A percentile compares a stretch with the other conserved stretches of the same genome.
These are phyloP conservation scores for Strigamia transsilvanica DNA, from an alignment of 2,888 invertebrate genomes.

Conservation along the genomic window DNA sequence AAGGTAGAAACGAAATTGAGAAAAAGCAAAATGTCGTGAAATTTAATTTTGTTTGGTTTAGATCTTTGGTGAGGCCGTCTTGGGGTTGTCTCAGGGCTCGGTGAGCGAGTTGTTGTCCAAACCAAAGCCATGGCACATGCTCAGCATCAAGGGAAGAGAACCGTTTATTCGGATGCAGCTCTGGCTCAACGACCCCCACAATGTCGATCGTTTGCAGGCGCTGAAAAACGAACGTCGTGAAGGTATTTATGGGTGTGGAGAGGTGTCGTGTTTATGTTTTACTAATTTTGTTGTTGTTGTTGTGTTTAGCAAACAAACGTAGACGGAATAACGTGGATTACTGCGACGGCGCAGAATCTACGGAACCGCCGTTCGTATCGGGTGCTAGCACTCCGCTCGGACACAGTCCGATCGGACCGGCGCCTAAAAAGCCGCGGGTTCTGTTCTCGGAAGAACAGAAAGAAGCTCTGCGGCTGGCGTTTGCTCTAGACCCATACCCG, in stretches of 20 bases:
- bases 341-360: conserved; percentile 65
- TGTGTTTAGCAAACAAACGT: conserved; percentile 78
- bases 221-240: conserved; percentile 87
- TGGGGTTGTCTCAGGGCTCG: conserved; percentile 95
- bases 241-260: conserved; percentile 57
- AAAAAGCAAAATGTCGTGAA: too few species aligned
- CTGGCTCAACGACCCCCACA: conserved; percentile 95
- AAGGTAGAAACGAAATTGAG: conserved; percentile 73
- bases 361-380: conserved; percentile 65
- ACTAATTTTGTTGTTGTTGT: not conserved
- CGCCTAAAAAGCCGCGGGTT: conserved; percentile 87
- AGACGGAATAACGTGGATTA: conserved; percentile 67
- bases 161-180: conserved; percentile 96
- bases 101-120: conserved; percentile 97
- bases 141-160: conserved; percentile 96
- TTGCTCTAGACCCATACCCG: conserved; percentile 96
- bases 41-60: conserved; percentile 62
- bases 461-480: conserved; percentile 91
- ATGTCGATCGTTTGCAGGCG: conserved; percentile 90
- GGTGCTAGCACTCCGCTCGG: conserved; percentile 61
- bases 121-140: conserved; percentile 99
- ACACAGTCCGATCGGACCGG: conserved; percentile 72
- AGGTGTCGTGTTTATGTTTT: not conserved
- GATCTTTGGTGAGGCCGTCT: conserved; percentile 96
- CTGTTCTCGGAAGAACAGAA: conserved; percentile 98